Percentiles rank a stretch among this genome's conserved stretches.
Conservation (phyloP, 1,140 invertebrate genomes). For the Lasioglossum baleicum region DNA sequence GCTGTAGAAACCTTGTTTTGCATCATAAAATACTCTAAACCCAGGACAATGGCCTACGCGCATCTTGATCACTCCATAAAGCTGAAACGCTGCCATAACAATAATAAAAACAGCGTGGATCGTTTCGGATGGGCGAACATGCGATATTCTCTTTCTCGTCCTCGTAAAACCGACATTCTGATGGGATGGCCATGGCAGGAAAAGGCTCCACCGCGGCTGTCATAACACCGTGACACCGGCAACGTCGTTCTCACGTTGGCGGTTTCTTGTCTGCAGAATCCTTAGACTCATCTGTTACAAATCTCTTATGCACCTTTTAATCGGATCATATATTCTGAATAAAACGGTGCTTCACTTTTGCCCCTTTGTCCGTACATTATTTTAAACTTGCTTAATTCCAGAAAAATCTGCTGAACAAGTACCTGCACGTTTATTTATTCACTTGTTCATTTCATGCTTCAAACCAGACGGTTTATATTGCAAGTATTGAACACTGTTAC, state of each 20-base stretch:
- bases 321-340: no score
- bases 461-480: no score
- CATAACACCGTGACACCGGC: slow-evolving; percentile 75
- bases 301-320: background rate
- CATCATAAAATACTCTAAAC: background rate
- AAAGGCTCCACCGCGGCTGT: slow-evolving; percentile 74
- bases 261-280: slow-evolving; percentile 24
- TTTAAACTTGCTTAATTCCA: no score
- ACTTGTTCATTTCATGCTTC: no score
- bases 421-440: no score
- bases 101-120: slow-evolving; percentile 50
- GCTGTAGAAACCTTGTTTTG: slow-evolving; percentile 8
- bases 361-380: no score
- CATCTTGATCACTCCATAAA: slow-evolving; percentile 34
- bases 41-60: slow-evolving; percentile 11
- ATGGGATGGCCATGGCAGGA: slow-evolving; percentile 69
- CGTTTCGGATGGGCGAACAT: slow-evolving; percentile 63
- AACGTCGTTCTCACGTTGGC: slow-evolving; percentile 62
- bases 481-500: no score
- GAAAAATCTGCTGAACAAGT: no score
- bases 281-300: background rate
- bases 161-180: slow-evolving; percentile 69
- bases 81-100: slow-evolving; percentile 16
- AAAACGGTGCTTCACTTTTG: no score
- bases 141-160: slow-evolving; percentile 75